Evolutionary conservation across 2,113 vertebrate genomes (phyloP), one percentile per base, ranked within the genome.

Genomic region (Thunnus thynnus): DNA sequence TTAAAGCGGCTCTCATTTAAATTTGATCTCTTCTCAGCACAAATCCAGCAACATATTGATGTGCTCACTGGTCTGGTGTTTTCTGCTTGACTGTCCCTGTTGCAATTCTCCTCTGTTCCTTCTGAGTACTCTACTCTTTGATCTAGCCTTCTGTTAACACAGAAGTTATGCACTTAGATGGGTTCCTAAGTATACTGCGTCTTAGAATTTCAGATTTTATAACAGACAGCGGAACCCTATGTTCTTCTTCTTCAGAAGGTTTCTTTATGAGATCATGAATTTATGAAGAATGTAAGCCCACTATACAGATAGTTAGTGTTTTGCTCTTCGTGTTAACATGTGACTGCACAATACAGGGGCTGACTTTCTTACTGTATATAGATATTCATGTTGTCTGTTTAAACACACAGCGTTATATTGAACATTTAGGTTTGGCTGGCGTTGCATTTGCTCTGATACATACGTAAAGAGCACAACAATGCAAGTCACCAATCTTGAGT

Each of bases 101-200:
- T 80, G 57, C 60, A 52, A n/a, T 6, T 61, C 71, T 71, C 71
- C 12, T 55, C 51, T 55, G 30, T 75, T 91, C 63, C 51, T 72
- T 63, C 67, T 1, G 18, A 88, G 78, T 78, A 61, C 86, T 83
- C 71, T 27, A 61, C 86, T 80, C 84, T 83, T 87, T 81, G 77
- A 84, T 80, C 75, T 65, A 54, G 36, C 61, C 61, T 44, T 57
- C 20, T 57, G 76, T 78, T 61, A 67, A 60, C 65, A 70, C 71
- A 83, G 20, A 69, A 79, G 58, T 32, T 66, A 80, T 65, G 62
- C 36, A 75, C 68, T 66, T 78, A 6, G 68, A 48, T 22, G 69
- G 8, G 22, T 77, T 75, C 25, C 46, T 6, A 20, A 50, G 11
- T 63, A 17, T 70, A 50, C 41, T 71, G 27, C 72, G 72, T 69